These are phyloP conservation scores for Phalangium opilio DNA, from an alignment of 2,888 invertebrate genomes.

Conservation along the genomic window DNA sequence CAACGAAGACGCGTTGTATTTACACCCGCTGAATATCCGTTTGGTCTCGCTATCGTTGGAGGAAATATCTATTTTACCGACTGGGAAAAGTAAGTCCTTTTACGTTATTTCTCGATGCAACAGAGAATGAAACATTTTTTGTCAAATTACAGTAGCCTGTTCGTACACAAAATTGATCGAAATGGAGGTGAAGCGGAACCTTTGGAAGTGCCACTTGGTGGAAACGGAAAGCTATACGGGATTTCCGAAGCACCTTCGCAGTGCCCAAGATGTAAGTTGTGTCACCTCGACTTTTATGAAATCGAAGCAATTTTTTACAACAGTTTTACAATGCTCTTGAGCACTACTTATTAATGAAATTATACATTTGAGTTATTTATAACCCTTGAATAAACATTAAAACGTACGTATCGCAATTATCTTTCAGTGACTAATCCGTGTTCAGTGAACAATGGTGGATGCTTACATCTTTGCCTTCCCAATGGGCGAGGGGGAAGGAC, in stretches of 20 bases:
- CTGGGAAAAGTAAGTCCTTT: constrained; percentile 72
- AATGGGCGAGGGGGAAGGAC: constrained; percentile 52
- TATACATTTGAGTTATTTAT: no score
- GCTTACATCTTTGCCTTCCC: constrained; percentile 66
- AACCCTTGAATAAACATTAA: no score
- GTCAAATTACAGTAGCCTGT: constrained; percentile 40
- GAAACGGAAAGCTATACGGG: constrained; percentile 77
- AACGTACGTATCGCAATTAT: no score
- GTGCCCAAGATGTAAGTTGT: constrained; percentile 56
- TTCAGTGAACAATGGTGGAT: constrained; percentile 61
- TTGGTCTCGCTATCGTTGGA: constrained; percentile 68
- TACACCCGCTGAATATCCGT: constrained; percentile 71
- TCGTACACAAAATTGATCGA: constrained; percentile 49
- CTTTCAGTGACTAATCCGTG: constrained; percentile 51
- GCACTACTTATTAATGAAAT: no score
- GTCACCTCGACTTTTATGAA: no score
- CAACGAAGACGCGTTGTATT: constrained; percentile 54
- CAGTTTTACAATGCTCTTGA: no score
- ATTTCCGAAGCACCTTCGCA: constrained; percentile 64
- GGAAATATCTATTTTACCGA: constrained; percentile 91
- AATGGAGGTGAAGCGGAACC: constrained; percentile 39
- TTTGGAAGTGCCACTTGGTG: constrained; percentile 58
- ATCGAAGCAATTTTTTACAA: no score
- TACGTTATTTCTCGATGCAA: no score
- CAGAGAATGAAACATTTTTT: no score